These are phyloP conservation scores for Thelaira solivaga DNA, from an alignment of 2,888 invertebrate species.

Conservation along the genomic window DNA sequence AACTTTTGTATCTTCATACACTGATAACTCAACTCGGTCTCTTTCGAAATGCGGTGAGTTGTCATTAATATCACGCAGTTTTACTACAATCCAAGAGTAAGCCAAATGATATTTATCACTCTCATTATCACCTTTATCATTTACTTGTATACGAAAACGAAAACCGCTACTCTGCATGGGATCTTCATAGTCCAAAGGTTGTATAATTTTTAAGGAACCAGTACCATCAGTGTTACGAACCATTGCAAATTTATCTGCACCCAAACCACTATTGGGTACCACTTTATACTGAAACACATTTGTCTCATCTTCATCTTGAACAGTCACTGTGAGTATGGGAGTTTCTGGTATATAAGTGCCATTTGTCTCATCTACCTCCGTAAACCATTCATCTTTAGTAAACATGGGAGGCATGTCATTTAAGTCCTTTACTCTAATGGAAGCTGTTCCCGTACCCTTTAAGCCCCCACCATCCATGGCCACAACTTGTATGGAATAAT, in stretches of 20 bases:
- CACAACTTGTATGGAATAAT: slow-evolving; percentile 96
- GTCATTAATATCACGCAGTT: slow-evolving; percentile 95
- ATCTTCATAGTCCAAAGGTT: slow-evolving; percentile 96
- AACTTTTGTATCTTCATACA: slow-evolving; percentile 93
- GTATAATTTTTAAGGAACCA: slow-evolving; percentile 94
- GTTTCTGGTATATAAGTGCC: slow-evolving; percentile 92
- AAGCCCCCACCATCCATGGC: slow-evolving; percentile 96
- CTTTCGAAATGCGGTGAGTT: slow-evolving; percentile 95
- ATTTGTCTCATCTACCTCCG: slow-evolving; percentile 96
- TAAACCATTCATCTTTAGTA: slow-evolving; percentile 96
- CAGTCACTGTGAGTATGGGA: slow-evolving; percentile 94
- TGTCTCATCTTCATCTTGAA: slow-evolving; percentile 96
- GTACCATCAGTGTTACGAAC: slow-evolving; percentile 96
- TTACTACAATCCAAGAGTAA: slow-evolving; percentile 95
- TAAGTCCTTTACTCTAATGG: slow-evolving; percentile 95
- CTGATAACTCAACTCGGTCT: slow-evolving; percentile 92
- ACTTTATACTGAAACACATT: slow-evolving; percentile 96
- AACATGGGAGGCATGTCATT: slow-evolving; percentile 99
- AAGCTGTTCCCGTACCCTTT: slow-evolving; percentile 93
- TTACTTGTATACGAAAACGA: slow-evolving; percentile 94
- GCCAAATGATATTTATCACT: slow-evolving; percentile 98
- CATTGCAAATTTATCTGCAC: slow-evolving; percentile 97
- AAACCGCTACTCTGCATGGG: slow-evolving; percentile 95
- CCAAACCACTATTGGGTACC: slow-evolving; percentile 94
- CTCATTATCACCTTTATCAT: slow-evolving; percentile 92